Conservation (phyloP, 2,113 vertebrate species). For the Misgurnus anguillicaudatus region DNA sequence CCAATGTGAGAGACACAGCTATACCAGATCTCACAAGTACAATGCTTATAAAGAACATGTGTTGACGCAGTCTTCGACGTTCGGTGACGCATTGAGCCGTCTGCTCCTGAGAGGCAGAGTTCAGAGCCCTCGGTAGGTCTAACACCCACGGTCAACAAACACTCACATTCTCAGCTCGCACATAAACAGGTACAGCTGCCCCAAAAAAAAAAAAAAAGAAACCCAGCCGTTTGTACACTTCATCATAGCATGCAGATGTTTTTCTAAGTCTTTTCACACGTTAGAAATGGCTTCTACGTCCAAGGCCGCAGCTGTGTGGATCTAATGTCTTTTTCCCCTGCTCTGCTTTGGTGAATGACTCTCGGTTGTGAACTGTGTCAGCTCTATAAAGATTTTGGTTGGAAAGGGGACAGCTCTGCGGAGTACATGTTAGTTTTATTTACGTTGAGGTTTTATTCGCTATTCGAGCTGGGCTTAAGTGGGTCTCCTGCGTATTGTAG, state of each 20-base stretch:
- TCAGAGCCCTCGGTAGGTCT: background rate
- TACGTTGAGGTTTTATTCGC: slow-evolving; percentile 50
- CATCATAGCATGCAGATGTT: slow-evolving; percentile 40
- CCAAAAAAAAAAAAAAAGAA: slow-evolving; percentile 12
- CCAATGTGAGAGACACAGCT: slow-evolving; percentile 17
- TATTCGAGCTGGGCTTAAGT: slow-evolving; percentile 49
- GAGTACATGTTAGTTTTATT: slow-evolving; percentile 58
- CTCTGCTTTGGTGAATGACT: slow-evolving; percentile 32
- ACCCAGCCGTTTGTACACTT: slow-evolving; percentile 23
- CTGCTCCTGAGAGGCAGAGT: slow-evolving; percentile 3
- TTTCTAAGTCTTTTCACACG: slow-evolving; percentile 6
- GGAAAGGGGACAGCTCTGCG: slow-evolving; percentile 38
- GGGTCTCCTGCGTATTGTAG: slow-evolving; percentile 48
- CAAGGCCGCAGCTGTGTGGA: slow-evolving; percentile 49
- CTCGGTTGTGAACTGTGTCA: slow-evolving; percentile 42
- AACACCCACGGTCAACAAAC: slow-evolving; percentile 29
- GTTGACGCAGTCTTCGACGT: background rate
- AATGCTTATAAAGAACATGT: background rate
- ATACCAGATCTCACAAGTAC: background rate
- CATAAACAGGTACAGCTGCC: slow-evolving; percentile 32
- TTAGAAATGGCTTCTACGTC: slow-evolving; percentile 39
- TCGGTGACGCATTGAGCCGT: background rate
- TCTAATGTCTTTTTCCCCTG: slow-evolving; percentile 20
- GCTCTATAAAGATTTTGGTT: slow-evolving; percentile 55
- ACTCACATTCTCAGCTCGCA: background rate